Base-by-base conservation (phyloP, 2,797 vertebrate genomes). In the Lagothrix lagotricha region DNA sequence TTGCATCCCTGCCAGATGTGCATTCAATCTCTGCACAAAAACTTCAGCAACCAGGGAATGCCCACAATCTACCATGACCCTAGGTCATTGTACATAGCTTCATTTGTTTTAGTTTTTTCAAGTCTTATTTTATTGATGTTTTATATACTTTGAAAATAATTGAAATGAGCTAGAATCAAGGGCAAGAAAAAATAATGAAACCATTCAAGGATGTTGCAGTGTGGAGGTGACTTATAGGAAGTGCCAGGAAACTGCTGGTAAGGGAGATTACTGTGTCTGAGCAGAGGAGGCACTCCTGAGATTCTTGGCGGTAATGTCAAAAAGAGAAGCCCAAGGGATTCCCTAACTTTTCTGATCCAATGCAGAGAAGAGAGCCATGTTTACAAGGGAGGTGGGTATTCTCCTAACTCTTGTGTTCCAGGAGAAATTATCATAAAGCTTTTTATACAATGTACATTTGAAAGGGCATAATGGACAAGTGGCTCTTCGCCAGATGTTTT, bases 401-500 rank as follows among this genome's bases (percentile, higher is more conserved):
- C 26, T 96, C 17, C n/a, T 67, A 57, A 61, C 11, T 61, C 30
- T 67, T 88, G 9, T 73, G 20, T 80, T 58, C 48, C 26, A 15
- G 22, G 17, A 90, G 73, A 44, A 94, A 57, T 80, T 90, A 50
- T 57, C 30, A 24, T 30, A 61, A 90, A 36, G 64, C 57, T 67
- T 94, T 83, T 93, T 20, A 91, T 12, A 24, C 13, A 67, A 52
- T 54, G 83, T n/a, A 77, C 46, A 89, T 92, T 94, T 70, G 30
- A 58, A 86, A 93, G 73, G 72, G 33, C 33, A 58, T 87, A 97
- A 93, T 93, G 58, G 48, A 87, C 12, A 70, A 54, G 24, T 96
- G 70, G 61, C n/a, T 50, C 13, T 82, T 82, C 92, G 93, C 94
- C 82, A 96, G 80, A 75, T 64, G 14, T 44, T 93, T 97, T 93